phyloP scores from a whole-genome alignment of 1,140 invertebrate species.

The Nephila pilipes region DNA sequence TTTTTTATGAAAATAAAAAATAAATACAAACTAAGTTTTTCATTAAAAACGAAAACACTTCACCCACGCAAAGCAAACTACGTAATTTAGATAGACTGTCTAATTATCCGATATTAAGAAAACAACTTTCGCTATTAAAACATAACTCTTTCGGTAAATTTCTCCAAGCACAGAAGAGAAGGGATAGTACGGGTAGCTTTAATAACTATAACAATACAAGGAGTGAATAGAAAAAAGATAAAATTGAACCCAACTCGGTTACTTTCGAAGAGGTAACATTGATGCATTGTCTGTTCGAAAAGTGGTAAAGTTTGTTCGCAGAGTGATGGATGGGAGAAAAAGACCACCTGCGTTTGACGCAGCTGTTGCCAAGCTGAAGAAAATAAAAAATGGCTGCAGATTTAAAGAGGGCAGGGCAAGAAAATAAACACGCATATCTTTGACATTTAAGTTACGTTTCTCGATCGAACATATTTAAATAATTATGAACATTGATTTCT shows the following conservation, averaged over 20 bases:
- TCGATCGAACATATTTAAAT: neutral
- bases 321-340: slow-evolving; percentile 69
- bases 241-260: slow-evolving; percentile 39
- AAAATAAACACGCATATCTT: slow-evolving; percentile 43
- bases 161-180: neutral
- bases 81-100: neutral
- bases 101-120: slow-evolving; percentile 20
- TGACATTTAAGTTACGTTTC: slow-evolving; percentile 51
- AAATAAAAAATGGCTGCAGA: slow-evolving; percentile 30
- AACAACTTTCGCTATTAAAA: neutral
- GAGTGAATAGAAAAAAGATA: slow-evolving; percentile 29
- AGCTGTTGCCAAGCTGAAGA: slow-evolving; percentile 59
- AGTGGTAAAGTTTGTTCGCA: slow-evolving; percentile 69
- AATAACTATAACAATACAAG: slow-evolving; percentile 22
- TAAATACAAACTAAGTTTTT: neutral
- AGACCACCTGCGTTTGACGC: slow-evolving; percentile 72
- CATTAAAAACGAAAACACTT: neutral
- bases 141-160: neutral
- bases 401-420: slow-evolving; percentile 39
- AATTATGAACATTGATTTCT: neutral
- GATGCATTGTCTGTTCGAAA: slow-evolving; percentile 73
- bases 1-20: too few relatives aligned
- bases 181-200: neutral
- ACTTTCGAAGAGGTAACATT: slow-evolving; percentile 63
- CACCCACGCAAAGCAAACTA: neutral